A percentile compares a stretch with the other conserved stretches of the same genome.
Evolutionary conservation across 2,113 vertebrate genomes (phyloP).

Genomic region (Felis catus): F.catus_Fca126_mat1.0 CM031412.1:179141501-179142000

Average conservation of each 20-base stretch:
- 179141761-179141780: not conserved
- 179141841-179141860: not conserved
- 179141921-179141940: not conserved
- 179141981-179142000: slow-evolving; percentile 30
- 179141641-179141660: not conserved
- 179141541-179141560: not conserved
- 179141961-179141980: not conserved
- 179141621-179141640: not conserved
- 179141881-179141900: too few relatives aligned
- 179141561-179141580: not conserved
- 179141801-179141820: not conserved
- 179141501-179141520: not conserved
- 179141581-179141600: not conserved
- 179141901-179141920: not conserved
- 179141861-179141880: not conserved
- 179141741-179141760: not conserved
- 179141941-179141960: not conserved
- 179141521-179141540: not conserved
- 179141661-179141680: too few relatives aligned
- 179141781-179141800: not conserved
- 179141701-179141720: not conserved
- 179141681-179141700: too few relatives aligned
- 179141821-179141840: not conserved
- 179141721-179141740: not conserved
- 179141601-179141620: not conserved